These are phyloP conservation scores for Macrotrachela quadricornifera DNA, from an alignment of 1,140 invertebrate genomes.

Conservation along the genomic window DNA sequence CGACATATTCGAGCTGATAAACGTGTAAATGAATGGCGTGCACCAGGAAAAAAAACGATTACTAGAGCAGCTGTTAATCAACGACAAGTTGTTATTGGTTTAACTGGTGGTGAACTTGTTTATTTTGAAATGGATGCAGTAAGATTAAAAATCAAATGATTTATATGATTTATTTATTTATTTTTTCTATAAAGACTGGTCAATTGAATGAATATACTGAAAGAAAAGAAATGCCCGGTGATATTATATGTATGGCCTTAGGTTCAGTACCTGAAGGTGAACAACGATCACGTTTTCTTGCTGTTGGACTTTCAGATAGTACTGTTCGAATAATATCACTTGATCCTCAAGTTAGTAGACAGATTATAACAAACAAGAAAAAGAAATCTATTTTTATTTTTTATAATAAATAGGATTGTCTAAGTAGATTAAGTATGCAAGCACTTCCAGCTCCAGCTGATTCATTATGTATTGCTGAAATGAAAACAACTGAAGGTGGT, in stretches of 20 bases:
- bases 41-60: constrained; percentile 84
- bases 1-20: constrained; percentile 90
- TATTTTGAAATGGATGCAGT: constrained; percentile 99
- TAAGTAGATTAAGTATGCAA: constrained; percentile 81
- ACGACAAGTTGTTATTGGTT: constrained; percentile 86
- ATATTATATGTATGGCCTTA: constrained; percentile 94
- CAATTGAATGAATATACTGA: constrained; percentile 95
- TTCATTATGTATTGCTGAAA: constrained; percentile 85
- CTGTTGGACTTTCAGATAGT: constrained; percentile 82
- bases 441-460: constrained; percentile 83
- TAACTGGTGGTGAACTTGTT: constrained; percentile 87
- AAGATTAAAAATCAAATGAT: constrained; percentile 12
- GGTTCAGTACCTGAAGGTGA: constrained; percentile 81
- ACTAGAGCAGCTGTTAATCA: constrained; percentile 95
- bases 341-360: constrained; percentile 43
- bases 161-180: constrained; percentile 19
- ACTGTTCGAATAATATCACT: constrained; percentile 92
- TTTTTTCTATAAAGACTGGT: constrained; percentile 45
- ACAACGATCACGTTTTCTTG: constrained; percentile 80
- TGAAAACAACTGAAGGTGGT: constrained; percentile 32
- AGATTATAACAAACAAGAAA: constrained; percentile 34
- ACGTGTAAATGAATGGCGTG: constrained; percentile 96
- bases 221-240: constrained; percentile 77
- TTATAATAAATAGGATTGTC: constrained; percentile 43
- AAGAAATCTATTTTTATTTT: neutral